A percentile compares a stretch with the other conserved stretches of the same genome.
Conservation (phyloP, 2,888 invertebrate species). For the Brachynemurus nebulosus region DNA sequence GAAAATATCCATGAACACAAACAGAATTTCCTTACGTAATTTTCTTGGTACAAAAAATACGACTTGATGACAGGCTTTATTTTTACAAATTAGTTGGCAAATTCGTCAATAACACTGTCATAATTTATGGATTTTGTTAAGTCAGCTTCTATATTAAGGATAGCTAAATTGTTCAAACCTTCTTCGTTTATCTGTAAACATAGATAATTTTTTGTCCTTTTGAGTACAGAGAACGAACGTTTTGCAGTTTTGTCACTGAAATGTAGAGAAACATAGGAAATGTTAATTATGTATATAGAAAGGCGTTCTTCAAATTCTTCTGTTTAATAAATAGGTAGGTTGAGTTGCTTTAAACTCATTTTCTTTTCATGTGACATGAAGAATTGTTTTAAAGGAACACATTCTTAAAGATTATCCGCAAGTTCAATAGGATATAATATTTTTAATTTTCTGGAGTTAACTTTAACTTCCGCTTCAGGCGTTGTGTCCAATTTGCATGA, state of each 20-base stretch:
- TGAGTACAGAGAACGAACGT: conserved; percentile 5
- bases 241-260: conserved; percentile 5
- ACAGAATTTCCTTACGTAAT: too few species aligned
- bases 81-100: conserved; percentile 1
- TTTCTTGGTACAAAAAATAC: too few species aligned
- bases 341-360: neutral
- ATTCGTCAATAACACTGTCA: conserved; percentile 5
- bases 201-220: conserved; percentile 7
- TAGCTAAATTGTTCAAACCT: conserved; percentile 5
- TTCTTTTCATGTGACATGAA: neutral
- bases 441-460: neutral
- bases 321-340: neutral
- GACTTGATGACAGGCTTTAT: too few species aligned
- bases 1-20: too few species aligned
- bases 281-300: neutral
- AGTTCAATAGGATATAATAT: neutral
- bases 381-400: neutral
- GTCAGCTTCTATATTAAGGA: conserved; percentile 8
- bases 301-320: neutral
- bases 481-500: too few species aligned
- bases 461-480: too few species aligned
- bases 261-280: conserved; percentile 5
- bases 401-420: neutral
- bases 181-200: conserved; percentile 3
- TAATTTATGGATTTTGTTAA: conserved; percentile 4